Percentiles rank a stretch among this genome's conserved stretches.
These are phyloP conservation scores for Notothenia coriiceps DNA, from an alignment of 2,113 vertebrate species.

Conservation along the genomic window DNA sequence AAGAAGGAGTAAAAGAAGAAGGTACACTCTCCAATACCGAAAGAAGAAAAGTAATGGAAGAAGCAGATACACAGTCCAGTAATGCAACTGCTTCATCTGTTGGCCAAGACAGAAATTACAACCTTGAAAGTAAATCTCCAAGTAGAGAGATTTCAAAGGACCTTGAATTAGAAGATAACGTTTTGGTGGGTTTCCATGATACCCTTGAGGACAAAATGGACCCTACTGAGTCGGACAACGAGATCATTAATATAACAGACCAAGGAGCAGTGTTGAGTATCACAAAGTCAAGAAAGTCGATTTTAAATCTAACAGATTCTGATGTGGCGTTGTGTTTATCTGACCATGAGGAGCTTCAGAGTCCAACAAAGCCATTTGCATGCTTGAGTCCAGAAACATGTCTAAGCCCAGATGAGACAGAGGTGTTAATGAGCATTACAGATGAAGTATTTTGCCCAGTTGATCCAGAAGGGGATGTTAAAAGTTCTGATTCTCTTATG, in stretches of 20 bases:
- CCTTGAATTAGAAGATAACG: not conserved
- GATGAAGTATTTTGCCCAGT: constrained; percentile 2
- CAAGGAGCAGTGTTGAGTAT: not conserved
- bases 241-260: not conserved
- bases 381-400: not conserved
- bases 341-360: not conserved
- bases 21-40: not conserved
- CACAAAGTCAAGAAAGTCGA: not conserved
- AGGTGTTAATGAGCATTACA: not conserved
- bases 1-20: not conserved
- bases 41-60: not conserved
- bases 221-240: not conserved
- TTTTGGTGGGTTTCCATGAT: not conserved
- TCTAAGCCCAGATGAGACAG: constrained; percentile 11
- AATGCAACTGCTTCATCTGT: not conserved
- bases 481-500: not conserved
- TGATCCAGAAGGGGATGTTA: not conserved
- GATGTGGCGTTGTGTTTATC: constrained; percentile 20
- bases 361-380: not conserved
- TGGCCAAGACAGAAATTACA: not conserved
- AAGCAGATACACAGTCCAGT: not conserved
- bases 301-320: constrained; percentile 8
- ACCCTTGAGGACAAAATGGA: not conserved
- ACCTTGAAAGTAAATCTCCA: constrained; percentile 3
- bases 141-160: constrained; percentile 2